Evolutionary conservation across 2,888 invertebrate genomes (phyloP), one percentile per base, ranked within the genome.

Genomic region (Bimastos eiseni): DNA sequence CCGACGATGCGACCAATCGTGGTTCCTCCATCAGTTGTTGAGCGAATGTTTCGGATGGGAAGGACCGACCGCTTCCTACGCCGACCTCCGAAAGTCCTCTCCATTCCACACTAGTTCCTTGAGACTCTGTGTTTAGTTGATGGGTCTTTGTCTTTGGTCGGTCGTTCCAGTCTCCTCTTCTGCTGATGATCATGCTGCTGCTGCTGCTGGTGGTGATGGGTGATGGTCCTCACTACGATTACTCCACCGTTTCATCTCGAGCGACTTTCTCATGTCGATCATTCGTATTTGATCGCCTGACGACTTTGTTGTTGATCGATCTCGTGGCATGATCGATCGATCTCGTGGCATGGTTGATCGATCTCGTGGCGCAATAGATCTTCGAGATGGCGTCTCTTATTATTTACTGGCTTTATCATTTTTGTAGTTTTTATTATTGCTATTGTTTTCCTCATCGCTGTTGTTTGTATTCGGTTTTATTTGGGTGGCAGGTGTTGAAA

Each of bases 81-180:
- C 70, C n/a, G 70, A 11, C 70, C 4, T 13, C 24, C 15, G 19
- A 44, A 17, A 19, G 55, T 11, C 6, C 55, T 24, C 30, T 5
- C 30, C 30, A 17, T 70, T 8, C 0, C 30, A n/a, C 70, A n/a
- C 70, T 70, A 11, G 4, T 70, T n/a, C n/a, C n/a, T n/a, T n/a
- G n/a, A 70, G 30, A 70, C 0, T 70, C 30, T 70, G 3, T 70
- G 70, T 70, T 70, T 70, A 70, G 70, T 70, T 70, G 70, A 70
- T 8, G 70, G 11, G 70, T 70, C 70, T 70, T 49, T n/a, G 70
- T 70, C 70, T 70, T n/a, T 11, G 30, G 70, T 13, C 70, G n/a
- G 6, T 70, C n/a, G n/a, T 70, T 70, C 70, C 70, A 70, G 96
- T 99, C 99, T 0, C 98, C 98, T 94, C 99, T 99, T 93, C 99